Evolutionary conservation across 1,140 invertebrate genomes (phyloP).

Genomic region (Globodera rostochiensis): DNA sequence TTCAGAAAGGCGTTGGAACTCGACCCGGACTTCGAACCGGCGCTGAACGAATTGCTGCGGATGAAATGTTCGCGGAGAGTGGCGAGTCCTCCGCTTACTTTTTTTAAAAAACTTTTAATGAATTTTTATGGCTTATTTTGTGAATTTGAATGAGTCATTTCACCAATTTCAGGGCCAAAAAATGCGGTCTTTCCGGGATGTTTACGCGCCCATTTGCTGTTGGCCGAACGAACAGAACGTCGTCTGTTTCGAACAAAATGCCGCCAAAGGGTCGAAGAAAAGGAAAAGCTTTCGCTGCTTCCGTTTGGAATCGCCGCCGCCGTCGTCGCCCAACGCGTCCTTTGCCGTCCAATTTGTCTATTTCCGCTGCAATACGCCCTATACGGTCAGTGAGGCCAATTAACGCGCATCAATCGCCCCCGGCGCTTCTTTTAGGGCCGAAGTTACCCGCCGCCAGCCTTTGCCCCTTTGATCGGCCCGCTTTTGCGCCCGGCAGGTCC

Average conservation of each 20-base stretch:
- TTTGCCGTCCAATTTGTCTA: conserved; percentile 25
- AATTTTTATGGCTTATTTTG: background rate
- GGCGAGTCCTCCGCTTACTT: background rate
- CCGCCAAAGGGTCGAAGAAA: background rate
- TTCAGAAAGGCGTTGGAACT: conserved; percentile 23
- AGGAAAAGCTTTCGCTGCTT: background rate
- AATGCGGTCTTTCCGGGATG: background rate
- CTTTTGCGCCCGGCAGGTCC: conserved; percentile 22
- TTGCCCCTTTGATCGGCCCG: conserved; percentile 23
- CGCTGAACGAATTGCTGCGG: conserved; percentile 18
- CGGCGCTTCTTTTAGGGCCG: conserved; percentile 12
- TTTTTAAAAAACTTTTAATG: background rate
- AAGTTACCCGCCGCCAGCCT: conserved; percentile 23
- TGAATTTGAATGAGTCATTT: background rate
- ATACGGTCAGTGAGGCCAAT: conserved; percentile 4
- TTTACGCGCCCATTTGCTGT: conserved; percentile 26
- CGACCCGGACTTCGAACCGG: conserved; percentile 25
- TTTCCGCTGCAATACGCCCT: conserved; percentile 33
- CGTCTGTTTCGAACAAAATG: conserved; percentile 26
- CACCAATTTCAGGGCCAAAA: background rate
- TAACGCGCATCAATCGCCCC: background rate
- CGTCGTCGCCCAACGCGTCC: background rate
- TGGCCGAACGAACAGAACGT: conserved; percentile 34
- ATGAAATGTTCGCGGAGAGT: conserved; percentile 28
- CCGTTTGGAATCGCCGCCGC: conserved; percentile 15